These are phyloP conservation scores for Dryobates pubescens DNA, from an alignment of 2,797 vertebrate species.

Conservation along the genomic window DNA sequence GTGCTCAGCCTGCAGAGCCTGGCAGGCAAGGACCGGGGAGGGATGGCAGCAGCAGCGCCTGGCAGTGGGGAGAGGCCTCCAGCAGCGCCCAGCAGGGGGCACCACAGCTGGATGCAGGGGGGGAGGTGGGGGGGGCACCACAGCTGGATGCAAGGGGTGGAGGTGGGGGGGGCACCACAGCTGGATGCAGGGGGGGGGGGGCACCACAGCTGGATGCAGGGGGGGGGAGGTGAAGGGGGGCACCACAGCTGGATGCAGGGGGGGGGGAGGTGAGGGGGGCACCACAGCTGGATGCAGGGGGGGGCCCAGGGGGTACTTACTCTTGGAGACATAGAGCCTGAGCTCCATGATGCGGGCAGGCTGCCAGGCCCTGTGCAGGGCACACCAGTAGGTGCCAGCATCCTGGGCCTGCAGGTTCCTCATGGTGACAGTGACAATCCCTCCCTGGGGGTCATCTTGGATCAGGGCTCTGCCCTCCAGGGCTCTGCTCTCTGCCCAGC, in stretches of 20 bases:
- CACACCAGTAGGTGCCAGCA: neutral
- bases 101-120: no score
- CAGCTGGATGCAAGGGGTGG: no score
- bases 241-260: no score
- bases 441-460: rapidly evolving
- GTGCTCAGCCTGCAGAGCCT: neutral
- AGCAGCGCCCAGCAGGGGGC: neutral
- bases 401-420: neutral
- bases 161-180: no score
- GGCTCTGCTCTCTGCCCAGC: rapidly evolving
- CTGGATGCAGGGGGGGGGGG: no score
- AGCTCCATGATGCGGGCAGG: rapidly evolving
- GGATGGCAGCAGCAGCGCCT: neutral
- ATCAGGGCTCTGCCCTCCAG: rapidly evolving
- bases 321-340: constrained; percentile 11
- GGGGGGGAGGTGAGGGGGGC: no score
- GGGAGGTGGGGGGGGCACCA: no score
- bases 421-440: neutral
- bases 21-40: neutral
- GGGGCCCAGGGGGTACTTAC: neutral
- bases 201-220: no score
- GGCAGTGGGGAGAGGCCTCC: neutral
- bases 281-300: no score
- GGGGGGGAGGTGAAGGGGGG: no score
- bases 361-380: rapidly evolving